Evolutionary conservation across 2,888 invertebrate species (phyloP).

Genomic region (Brachypterus glaber): DNA sequence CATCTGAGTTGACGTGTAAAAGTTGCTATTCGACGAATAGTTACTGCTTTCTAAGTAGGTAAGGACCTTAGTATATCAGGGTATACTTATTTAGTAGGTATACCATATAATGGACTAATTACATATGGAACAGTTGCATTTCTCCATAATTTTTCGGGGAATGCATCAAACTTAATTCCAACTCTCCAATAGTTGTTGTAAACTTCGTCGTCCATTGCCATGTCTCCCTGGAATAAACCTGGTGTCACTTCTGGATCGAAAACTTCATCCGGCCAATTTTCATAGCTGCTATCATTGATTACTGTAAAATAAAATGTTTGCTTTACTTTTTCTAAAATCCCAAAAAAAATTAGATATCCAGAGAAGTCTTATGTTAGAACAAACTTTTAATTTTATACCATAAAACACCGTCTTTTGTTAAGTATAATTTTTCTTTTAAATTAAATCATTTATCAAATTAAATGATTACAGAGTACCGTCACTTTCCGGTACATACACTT

Average conservation of each 20-base stretch:
- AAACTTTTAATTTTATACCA: slow-evolving; percentile 1
- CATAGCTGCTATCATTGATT: neutral
- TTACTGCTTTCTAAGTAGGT: too few relatives aligned
- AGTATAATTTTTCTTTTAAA: neutral
- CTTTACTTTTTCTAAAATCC: too few relatives aligned
- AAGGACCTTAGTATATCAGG: slow-evolving; percentile 8
- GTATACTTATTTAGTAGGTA: too few relatives aligned
- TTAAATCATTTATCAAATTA: too few relatives aligned
- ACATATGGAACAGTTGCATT: slow-evolving; percentile 56
- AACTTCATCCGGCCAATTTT: slow-evolving; percentile 21
- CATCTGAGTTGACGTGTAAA: slow-evolving; percentile 1
- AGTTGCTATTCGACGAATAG: neutral
- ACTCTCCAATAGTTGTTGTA: slow-evolving; percentile 52
- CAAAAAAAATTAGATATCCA: too few relatives aligned
- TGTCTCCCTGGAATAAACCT: slow-evolving; percentile 58
- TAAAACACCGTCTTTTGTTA: neutral
- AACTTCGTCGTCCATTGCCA: slow-evolving; percentile 53
- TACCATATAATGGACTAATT: slow-evolving; percentile 53
- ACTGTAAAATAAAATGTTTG: neutral
- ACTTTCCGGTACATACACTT: too few relatives aligned
- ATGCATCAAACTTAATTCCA: slow-evolving; percentile 54
- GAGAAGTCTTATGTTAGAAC: neutral
- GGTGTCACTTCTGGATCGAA: slow-evolving; percentile 58
- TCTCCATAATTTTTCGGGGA: slow-evolving; percentile 55
- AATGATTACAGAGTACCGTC: too few relatives aligned